Conservation (phyloP, 2,797 vertebrate species). For the Pangasius krempfi region DNA sequence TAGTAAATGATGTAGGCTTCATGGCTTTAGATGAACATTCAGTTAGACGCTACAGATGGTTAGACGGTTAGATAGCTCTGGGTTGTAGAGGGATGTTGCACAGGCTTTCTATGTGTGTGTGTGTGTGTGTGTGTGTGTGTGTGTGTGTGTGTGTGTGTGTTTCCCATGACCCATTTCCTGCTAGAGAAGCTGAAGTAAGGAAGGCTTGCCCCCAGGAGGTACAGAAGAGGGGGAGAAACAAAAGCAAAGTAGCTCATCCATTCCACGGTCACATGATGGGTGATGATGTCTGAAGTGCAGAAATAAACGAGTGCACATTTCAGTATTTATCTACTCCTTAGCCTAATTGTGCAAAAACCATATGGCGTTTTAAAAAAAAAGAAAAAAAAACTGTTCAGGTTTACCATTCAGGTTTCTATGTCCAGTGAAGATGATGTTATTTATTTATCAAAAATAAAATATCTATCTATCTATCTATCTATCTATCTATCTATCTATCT, state of each 20-base stretch:
- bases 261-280: constrained; percentile 13
- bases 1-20: not conserved
- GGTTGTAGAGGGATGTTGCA: not conserved
- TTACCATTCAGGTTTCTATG: not conserved
- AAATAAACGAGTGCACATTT: constrained; percentile 28
- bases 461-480: not conserved
- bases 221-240: constrained; percentile 37
- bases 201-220: constrained; percentile 47
- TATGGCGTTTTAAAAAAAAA: not conserved
- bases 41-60: not conserved
- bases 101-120: not conserved
- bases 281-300: constrained; percentile 7
- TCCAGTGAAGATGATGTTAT: not conserved
- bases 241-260: constrained; percentile 28
- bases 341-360: not conserved
- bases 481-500: too few species aligned
- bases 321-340: not conserved
- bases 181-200: constrained; percentile 29
- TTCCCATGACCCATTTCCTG: constrained; percentile 60
- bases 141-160: constrained; percentile 42
- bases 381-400: not conserved
- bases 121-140: constrained; percentile 21
- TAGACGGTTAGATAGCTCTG: not conserved
- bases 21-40: not conserved
- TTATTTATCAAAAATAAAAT: not conserved